Conservation (phyloP, 37 sponge, comb jelly and placozoan genomes). For the Geodia barretti region DNA sequence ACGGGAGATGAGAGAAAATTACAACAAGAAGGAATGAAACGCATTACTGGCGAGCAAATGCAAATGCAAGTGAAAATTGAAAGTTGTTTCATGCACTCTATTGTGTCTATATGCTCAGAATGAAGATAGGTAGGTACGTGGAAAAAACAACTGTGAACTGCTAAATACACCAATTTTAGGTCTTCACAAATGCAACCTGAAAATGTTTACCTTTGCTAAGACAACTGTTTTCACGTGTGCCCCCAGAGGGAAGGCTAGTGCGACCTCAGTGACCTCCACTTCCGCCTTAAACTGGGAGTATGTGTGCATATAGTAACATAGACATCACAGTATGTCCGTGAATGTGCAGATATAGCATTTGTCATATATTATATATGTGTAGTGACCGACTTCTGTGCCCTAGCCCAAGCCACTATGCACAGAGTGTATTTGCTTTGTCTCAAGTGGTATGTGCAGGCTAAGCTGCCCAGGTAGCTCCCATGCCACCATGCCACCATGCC, state of each 20-base stretch:
- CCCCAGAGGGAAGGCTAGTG: slow-evolving; percentile 62
- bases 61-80: not conserved
- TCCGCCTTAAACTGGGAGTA: slow-evolving; percentile 48
- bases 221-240: not conserved
- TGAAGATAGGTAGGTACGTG: not conserved
- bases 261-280: slow-evolving; percentile 61
- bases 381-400: no score
- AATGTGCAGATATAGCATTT: not conserved
- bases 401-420: no score
- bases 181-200: not conserved
- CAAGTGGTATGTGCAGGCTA: not conserved
- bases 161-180: not conserved
- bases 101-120: not conserved
- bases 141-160: not conserved
- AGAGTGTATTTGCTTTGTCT: not conserved
- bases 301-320: no score
- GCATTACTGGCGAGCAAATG: not conserved
- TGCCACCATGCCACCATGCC: no score
- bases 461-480: no score
- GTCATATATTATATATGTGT: no score
- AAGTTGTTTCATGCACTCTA: not conserved
- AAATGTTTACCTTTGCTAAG: slow-evolving; percentile 36
- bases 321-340: not conserved
- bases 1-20: slow-evolving; percentile 3
- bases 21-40: not conserved